A percentile compares a stretch with the other conserved stretches of the same genome.
These are phyloP conservation scores for Parauchenoglanis ngamensis DNA, from an alignment of 2,797 vertebrate species.

Conservation along the genomic window DNA sequence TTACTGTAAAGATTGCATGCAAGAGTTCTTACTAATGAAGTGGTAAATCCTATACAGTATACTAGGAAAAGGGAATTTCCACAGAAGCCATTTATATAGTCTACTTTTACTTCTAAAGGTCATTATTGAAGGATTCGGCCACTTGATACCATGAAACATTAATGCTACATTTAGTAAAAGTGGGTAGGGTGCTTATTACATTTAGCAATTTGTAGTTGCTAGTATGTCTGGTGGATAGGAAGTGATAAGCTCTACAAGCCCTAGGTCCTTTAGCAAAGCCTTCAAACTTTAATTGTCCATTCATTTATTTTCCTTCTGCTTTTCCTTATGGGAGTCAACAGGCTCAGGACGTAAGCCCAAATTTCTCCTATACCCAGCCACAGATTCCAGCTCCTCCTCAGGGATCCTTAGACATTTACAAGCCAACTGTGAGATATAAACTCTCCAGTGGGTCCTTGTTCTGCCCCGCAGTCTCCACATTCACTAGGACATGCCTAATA, in stretches of 20 bases:
- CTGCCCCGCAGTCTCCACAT: not conserved
- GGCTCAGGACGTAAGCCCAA: not conserved
- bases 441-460: not conserved
- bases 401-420: slow-evolving; percentile 1
- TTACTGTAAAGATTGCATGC: not conserved
- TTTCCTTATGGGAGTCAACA: not conserved
- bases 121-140: not conserved
- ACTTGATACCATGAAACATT: not conserved
- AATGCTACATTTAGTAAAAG: not conserved
- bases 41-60: not conserved
- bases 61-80: not conserved
- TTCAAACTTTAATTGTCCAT: not conserved
- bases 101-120: not conserved
- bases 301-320: not conserved
- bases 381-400: not conserved
- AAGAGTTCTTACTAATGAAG: not conserved
- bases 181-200: not conserved
- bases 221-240: not conserved
- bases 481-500: not conserved
- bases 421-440: not conserved
- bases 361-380: not conserved
- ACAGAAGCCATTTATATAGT: not conserved
- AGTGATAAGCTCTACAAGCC: not conserved
- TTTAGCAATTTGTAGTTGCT: not conserved
- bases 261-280: not conserved